These are phyloP conservation scores for Malurus melanocephalus DNA, from an alignment of 2,113 vertebrate genomes.

Conservation along the genomic window DNA sequence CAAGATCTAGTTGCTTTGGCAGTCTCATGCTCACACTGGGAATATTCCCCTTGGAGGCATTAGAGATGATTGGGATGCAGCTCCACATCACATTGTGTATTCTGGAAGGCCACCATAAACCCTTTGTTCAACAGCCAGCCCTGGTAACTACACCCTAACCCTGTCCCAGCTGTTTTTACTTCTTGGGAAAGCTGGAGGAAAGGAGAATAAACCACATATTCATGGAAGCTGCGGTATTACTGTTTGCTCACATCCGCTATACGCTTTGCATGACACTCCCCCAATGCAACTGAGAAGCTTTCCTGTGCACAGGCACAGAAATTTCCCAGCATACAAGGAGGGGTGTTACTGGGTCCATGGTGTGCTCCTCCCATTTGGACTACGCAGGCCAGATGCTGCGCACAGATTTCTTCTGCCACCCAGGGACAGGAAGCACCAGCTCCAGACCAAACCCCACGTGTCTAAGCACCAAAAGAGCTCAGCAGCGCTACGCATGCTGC, in stretches of 20 bases:
- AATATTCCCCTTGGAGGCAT: neutral
- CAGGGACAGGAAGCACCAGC: slow-evolving; percentile 1
- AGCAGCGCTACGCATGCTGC: neutral
- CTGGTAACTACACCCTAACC: neutral
- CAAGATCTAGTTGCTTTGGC: neutral
- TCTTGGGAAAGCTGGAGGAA: neutral
- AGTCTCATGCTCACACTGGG: neutral
- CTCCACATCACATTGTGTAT: fast-evolving
- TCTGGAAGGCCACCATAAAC: neutral
- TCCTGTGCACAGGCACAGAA: neutral
- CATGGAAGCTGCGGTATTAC: neutral
- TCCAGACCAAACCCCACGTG: neutral
- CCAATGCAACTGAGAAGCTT: neutral
- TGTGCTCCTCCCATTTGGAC: neutral
- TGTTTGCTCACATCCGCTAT: neutral
- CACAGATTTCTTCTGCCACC: neutral
- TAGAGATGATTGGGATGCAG: neutral
- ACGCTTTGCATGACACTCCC: neutral
- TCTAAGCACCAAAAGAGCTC: neutral
- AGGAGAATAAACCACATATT: neutral
- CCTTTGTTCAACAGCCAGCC: neutral
- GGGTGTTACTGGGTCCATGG: neutral
- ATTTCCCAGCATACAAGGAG: neutral
- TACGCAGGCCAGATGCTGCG: neutral
- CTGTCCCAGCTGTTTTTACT: neutral